phyloP scores from a whole-genome alignment of 2,888 invertebrate species.

The Bombylius discolor region DNA sequence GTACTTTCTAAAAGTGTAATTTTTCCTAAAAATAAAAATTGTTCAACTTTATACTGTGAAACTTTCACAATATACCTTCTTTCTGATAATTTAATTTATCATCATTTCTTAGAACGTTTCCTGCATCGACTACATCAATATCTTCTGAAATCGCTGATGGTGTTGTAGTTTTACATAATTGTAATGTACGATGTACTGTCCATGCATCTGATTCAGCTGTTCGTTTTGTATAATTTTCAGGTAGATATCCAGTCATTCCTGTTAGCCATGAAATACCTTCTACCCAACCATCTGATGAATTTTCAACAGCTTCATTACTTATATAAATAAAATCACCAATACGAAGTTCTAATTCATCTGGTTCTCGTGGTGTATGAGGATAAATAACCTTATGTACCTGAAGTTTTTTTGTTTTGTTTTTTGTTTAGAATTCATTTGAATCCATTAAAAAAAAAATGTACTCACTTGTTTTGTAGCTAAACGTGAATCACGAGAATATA shows the following conservation, averaged over 20 bases:
- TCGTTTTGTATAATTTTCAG: slow-evolving; percentile 67
- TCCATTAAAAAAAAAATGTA: neutral
- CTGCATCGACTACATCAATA: slow-evolving; percentile 30
- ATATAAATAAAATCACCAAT: slow-evolving; percentile 79
- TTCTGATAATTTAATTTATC: neutral
- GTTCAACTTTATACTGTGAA: too few relatives aligned
- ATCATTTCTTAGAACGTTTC: neutral
- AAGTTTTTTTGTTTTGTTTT: slow-evolving; percentile 2
- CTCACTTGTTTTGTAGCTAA: slow-evolving; percentile 54
- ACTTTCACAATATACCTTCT: too few relatives aligned
- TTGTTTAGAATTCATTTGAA: neutral
- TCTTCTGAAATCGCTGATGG: slow-evolving; percentile 34
- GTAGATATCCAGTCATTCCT: slow-evolving; percentile 63
- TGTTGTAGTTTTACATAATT: slow-evolving; percentile 37
- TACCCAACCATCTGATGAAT: slow-evolving; percentile 76
- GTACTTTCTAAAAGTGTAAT: neutral
- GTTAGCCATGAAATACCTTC: slow-evolving; percentile 46
- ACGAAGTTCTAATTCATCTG: slow-evolving; percentile 72
- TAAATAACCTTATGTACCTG: slow-evolving; percentile 69
- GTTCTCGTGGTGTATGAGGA: slow-evolving; percentile 58
- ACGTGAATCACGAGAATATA: slow-evolving; percentile 74
- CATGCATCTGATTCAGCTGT: slow-evolving; percentile 84
- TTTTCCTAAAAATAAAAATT: too few relatives aligned
- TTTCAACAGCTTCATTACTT: slow-evolving; percentile 56
- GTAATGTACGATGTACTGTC: slow-evolving; percentile 67